These are phyloP conservation scores for Oenanthe melanoleuca DNA, from an alignment of 2,113 vertebrate species.

Conservation along the genomic window DNA sequence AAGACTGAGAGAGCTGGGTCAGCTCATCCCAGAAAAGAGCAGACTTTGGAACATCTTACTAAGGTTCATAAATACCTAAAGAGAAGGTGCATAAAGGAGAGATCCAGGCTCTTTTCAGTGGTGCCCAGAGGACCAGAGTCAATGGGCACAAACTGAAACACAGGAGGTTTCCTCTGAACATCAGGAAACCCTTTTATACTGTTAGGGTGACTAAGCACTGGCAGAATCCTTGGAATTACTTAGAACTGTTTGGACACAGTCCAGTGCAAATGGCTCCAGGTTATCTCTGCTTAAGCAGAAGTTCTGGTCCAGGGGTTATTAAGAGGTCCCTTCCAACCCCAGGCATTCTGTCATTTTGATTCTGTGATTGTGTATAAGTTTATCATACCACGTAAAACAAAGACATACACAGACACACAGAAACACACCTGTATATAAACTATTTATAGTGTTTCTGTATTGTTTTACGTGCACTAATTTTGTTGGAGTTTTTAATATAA, in stretches of 20 bases:
- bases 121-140: background rate
- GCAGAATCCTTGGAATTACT: background rate
- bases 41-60: background rate
- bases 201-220: background rate
- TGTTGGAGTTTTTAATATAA: background rate
- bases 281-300: background rate
- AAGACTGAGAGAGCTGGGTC: background rate
- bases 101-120: background rate
- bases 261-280: background rate
- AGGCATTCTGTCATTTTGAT: background rate
- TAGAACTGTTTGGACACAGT: background rate
- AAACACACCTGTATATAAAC: background rate
- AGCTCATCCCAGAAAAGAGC: background rate
- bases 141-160: background rate
- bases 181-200: background rate
- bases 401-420: fast-evolving
- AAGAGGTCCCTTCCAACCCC: background rate
- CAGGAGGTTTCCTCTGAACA: background rate
- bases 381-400: background rate
- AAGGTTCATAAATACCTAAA: background rate
- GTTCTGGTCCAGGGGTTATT: background rate
- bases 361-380: background rate
- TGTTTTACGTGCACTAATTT: background rate
- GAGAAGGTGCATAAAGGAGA: background rate
- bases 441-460: background rate